A percentile compares a stretch with the other conserved stretches of the same genome.
phyloP scores from a whole-genome alignment of 2,888 invertebrate genomes.

The Thecocarcelia acutangulata region DNA sequence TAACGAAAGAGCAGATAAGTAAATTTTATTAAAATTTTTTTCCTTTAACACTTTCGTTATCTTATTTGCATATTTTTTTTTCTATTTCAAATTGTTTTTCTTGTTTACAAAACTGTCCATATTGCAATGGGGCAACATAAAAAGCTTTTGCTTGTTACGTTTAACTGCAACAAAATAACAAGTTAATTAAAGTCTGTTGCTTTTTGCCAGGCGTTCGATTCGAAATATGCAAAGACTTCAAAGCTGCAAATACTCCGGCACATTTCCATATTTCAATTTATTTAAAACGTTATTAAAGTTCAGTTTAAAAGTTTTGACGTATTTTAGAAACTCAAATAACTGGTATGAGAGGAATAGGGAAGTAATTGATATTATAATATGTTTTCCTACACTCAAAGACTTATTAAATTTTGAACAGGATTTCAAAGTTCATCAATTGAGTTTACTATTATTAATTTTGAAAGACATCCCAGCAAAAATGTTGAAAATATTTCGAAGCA shows the following conservation, averaged over 20 bases:
- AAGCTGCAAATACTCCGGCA: neutral
- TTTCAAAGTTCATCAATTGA: too few species aligned
- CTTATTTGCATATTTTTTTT: constrained; percentile 38
- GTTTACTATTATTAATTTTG: too few species aligned
- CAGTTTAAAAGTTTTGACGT: too few species aligned
- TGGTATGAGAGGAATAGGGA: too few species aligned
- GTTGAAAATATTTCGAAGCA: too few species aligned
- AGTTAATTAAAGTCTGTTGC: constrained; percentile 46
- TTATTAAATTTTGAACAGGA: too few species aligned
- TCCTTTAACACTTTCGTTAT: constrained; percentile 30
- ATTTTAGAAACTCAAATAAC: too few species aligned
- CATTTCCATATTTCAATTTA: too few species aligned
- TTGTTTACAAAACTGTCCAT: constrained; percentile 19
- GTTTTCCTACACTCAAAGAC: too few species aligned
- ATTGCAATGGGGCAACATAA: constrained; percentile 1
- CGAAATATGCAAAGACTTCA: constrained; percentile 20
- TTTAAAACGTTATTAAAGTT: too few species aligned
- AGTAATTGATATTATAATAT: too few species aligned
- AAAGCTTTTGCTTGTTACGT: constrained; percentile 24
- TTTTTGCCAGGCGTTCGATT: constrained; percentile 8
- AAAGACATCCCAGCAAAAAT: too few species aligned
- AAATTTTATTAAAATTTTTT: constrained; percentile 6
- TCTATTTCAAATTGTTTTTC: neutral
- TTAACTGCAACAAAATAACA: constrained; percentile 18
- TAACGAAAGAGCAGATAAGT: constrained; percentile 19